Evolutionary conservation across 2,888 invertebrate genomes (phyloP), one percentile per base, ranked within the genome.

Genomic region (Acheta domesticus): DNA sequence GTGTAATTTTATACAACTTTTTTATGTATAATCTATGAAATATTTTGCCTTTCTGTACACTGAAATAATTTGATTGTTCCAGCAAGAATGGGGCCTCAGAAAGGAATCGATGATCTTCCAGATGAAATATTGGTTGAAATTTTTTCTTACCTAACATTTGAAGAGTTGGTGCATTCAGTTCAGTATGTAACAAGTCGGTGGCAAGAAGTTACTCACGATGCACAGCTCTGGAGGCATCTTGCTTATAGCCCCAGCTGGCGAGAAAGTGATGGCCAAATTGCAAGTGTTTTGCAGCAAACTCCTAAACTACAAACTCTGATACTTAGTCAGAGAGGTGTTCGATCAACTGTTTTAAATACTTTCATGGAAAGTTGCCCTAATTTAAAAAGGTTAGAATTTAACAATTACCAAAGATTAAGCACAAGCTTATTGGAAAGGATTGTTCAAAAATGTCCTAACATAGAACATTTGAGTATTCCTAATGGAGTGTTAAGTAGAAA

Each of bases 171-270:
- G 12, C 20, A 49, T 48, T 49, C 49, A 23, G 49, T 79, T 1
- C 78, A 79, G 75, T 75, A 79, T 79, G 78, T 79, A 12, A 49
- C 49, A 36, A 21, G 21, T 21, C 75, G 36, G 11, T 79, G 78
- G 75, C 49, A 75, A 75, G 50, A 75, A 11, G 48, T 79, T 20
- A 23, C 75, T 11, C 78, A 79, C 23, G 76, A 79, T 50, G 36
- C 19, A 11, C 21, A 48, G 20, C 50, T 79, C 19, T 79, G 78
- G 78, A 75, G 49, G 36, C 21, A 75, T n/a, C 19, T 23, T 19
- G 21, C 19, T 16, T 79, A 49, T 75, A 21, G 19, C 49, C 50
- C 75, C 8, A 50, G n/a, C 8, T 16, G 23, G 23, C 3, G 49
- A 16, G 75, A 49, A 36, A 49, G 19, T 12, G 78, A 79, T 50